Conservation (phyloP, 2,113 vertebrate genomes). For the Gadus chalcogrammus region DNA sequence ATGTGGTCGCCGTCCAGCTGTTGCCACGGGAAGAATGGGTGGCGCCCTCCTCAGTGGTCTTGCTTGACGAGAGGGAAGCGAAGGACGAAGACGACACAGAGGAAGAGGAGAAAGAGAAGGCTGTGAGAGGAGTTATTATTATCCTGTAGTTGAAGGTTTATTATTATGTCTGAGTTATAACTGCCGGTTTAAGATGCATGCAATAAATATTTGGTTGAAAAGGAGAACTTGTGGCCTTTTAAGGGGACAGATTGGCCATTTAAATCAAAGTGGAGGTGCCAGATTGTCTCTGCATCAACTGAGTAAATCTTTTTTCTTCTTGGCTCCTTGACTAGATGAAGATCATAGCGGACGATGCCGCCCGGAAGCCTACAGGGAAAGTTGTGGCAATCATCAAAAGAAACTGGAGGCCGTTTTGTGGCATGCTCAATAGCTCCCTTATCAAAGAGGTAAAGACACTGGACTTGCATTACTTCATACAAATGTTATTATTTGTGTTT, state of each 20-base stretch:
- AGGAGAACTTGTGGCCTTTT: neutral
- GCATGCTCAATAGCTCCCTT: conserved; percentile 88
- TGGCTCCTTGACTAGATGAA: conserved; percentile 70
- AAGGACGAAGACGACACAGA: conserved; percentile 81
- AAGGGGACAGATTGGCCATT: too few species aligned
- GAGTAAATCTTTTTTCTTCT: neutral
- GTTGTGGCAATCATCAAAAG: conserved; percentile 95
- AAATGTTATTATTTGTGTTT: too few species aligned
- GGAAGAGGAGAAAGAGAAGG: conserved; percentile 72
- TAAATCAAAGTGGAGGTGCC: neutral
- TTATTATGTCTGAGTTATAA: too few species aligned
- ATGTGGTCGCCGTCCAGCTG: conserved; percentile 89
- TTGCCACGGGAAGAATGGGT: conserved; percentile 82
- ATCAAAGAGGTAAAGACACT: conserved; percentile 86
- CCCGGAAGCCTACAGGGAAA: conserved; percentile 83
- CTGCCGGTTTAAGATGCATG: too few species aligned
- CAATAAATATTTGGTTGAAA: too few species aligned
- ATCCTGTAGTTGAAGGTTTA: neutral
- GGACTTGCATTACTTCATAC: conserved; percentile 7
- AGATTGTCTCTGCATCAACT: neutral
- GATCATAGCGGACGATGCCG: conserved; percentile 56
- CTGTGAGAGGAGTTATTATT: conserved; percentile 34
- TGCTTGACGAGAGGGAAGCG: conserved; percentile 85
- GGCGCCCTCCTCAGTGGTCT: conserved; percentile 84
- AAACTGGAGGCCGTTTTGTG: conserved; percentile 93